Conservation (phyloP, 2,888 invertebrate species). For the Lissocephala sabroskyi region DNA sequence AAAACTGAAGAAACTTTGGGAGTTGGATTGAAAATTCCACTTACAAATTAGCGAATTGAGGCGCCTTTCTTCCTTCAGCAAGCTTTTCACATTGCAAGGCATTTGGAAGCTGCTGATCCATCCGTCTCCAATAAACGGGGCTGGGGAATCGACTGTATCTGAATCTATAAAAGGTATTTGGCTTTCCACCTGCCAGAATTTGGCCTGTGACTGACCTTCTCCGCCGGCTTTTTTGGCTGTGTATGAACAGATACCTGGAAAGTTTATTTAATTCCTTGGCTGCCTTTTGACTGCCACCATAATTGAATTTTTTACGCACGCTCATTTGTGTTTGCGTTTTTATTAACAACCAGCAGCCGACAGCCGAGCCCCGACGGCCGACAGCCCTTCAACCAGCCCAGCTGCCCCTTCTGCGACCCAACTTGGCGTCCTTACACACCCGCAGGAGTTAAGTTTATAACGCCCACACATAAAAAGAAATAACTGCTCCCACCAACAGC, state of each 20-base stretch:
- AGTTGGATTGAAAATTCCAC: no score
- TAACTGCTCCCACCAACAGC: no score
- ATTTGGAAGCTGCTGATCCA: no score
- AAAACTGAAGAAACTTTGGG: no score
- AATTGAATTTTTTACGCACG: conserved; percentile 63
- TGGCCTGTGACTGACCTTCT: background rate
- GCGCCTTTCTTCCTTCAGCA: no score
- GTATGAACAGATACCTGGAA: conserved; percentile 24
- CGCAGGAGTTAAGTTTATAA: conserved; percentile 35
- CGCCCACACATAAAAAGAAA: conserved; percentile 30
- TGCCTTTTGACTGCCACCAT: conserved; percentile 26
- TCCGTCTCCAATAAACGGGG: no score
- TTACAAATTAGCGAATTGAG: no score
- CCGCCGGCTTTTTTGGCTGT: background rate
- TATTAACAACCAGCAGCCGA: conserved; percentile 43
- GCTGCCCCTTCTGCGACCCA: background rate
- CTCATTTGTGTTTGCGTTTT: conserved; percentile 64
- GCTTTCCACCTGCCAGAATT: no score
- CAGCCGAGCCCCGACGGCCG: conserved; percentile 7
- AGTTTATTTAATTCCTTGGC: conserved; percentile 54
- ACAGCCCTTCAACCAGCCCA: background rate
- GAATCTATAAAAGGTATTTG: no score
- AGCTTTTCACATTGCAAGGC: no score
- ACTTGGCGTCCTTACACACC: background rate
- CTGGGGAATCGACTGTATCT: no score